phyloP scores from a whole-genome alignment of 1,140 invertebrate species.

The Chelonus insularis region DNA sequence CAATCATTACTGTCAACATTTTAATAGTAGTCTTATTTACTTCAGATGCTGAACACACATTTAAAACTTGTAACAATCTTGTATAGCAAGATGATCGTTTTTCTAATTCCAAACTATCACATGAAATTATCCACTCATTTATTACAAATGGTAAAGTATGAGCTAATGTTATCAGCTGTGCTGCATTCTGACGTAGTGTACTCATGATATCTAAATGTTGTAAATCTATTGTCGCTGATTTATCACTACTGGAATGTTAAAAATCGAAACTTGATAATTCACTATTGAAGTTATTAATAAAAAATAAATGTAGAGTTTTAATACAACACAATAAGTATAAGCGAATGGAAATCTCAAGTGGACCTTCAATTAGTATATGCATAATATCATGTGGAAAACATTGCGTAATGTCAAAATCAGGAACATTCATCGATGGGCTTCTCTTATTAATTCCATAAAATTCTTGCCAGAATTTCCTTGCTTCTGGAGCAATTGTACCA shows the following conservation, averaged over 20 bases:
- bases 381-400: slow-evolving; percentile 38
- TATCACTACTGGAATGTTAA: slow-evolving; percentile 25
- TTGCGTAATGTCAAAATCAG: slow-evolving; percentile 28
- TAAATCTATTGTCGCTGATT: slow-evolving; percentile 8
- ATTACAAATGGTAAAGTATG: slow-evolving; percentile 26
- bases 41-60: slow-evolving; percentile 32
- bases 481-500: slow-evolving; percentile 10
- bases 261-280: too few relatives aligned
- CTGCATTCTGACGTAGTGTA: slow-evolving; percentile 12
- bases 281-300: too few relatives aligned
- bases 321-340: slow-evolving; percentile 24
- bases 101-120: too few relatives aligned
- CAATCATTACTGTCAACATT: too few relatives aligned
- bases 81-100: too few relatives aligned
- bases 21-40: too few relatives aligned
- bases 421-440: slow-evolving; percentile 27
- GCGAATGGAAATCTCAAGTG: slow-evolving; percentile 15
- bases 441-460: slow-evolving; percentile 29
- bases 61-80: slow-evolving; percentile 10
- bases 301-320: too few relatives aligned
- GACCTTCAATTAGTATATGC: slow-evolving; percentile 34
- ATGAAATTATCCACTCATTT: slow-evolving; percentile 23
- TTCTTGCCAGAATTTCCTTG: slow-evolving; percentile 23
- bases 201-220: slow-evolving; percentile 9
- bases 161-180: slow-evolving; percentile 19